Conservation (phyloP, 2,113 vertebrate species). For the Mustela nigripes region DNA sequence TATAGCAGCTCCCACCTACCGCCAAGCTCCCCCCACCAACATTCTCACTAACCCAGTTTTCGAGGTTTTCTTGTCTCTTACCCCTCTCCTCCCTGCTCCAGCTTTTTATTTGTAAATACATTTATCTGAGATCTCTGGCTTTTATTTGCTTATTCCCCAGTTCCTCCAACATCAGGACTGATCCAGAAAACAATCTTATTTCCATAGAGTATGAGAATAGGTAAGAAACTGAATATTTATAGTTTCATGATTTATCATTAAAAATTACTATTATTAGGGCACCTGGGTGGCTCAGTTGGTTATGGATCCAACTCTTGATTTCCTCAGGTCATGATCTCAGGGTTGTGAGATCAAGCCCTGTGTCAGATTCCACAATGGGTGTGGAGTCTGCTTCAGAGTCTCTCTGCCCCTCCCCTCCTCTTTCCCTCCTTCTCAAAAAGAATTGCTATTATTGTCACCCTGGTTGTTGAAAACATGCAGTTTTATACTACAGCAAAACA, state of each 20-base stretch:
- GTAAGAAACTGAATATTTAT: neutral
- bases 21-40: neutral
- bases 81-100: neutral
- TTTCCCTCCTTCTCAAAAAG: neutral
- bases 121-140: neutral
- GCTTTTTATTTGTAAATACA: neutral
- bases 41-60: neutral
- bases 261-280: neutral
- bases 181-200: neutral
- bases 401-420: neutral
- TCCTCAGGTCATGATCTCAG: neutral
- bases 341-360: neutral
- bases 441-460: neutral
- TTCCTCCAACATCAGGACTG: neutral
- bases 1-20: neutral
- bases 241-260: neutral
- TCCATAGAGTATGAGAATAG: neutral
- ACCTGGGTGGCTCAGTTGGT: neutral
- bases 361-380: neutral
- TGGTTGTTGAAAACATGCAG: neutral
- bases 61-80: neutral
- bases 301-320: neutral
- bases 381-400: neutral
- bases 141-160: neutral
- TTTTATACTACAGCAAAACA: neutral